A percentile compares a stretch with the other conserved stretches of the same genome.
Conservation (phyloP, 2,888 invertebrate species). For the Drosophila longiperda region DNA sequence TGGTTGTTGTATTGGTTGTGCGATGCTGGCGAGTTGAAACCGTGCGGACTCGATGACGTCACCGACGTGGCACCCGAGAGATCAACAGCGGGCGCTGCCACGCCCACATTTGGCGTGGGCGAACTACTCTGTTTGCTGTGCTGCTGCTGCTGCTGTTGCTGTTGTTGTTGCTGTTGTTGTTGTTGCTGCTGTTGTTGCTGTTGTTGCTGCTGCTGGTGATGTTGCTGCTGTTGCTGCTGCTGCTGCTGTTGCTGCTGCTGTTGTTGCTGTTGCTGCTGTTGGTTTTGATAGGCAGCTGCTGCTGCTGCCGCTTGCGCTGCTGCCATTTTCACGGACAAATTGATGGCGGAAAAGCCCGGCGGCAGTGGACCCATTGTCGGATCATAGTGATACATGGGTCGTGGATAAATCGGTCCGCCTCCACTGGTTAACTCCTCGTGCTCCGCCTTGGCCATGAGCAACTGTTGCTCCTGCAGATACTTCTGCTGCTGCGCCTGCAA, state of each 20-base stretch:
- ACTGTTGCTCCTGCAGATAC: constrained; percentile 87
- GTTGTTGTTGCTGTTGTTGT: constrained; percentile 70
- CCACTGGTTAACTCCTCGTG: constrained; percentile 87
- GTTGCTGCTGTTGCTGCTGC: constrained; percentile 76
- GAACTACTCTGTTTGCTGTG: constrained; percentile 86
- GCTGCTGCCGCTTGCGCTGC: constrained; percentile 85
- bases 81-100: constrained; percentile 91
- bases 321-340: constrained; percentile 92
- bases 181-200: constrained; percentile 76
- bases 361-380: constrained; percentile 89
- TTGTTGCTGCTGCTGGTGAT: constrained; percentile 78
- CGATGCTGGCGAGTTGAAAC: constrained; percentile 84
- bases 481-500: constrained; percentile 87
- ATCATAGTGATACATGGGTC: constrained; percentile 94
- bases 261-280: constrained; percentile 76
- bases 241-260: constrained; percentile 77
- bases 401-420: constrained; percentile 91
- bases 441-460: constrained; percentile 89
- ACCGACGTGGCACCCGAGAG: constrained; percentile 93
- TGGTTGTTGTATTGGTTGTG: constrained; percentile 85
- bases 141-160: constrained; percentile 85
- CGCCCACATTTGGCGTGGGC: constrained; percentile 87
- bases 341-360: constrained; percentile 92
- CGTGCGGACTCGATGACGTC: constrained; percentile 93
- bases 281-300: constrained; percentile 83